These are phyloP conservation scores for Pygoscelis antarcticus DNA, from an alignment of 2,113 vertebrate species.

Conservation along the genomic window DNA sequence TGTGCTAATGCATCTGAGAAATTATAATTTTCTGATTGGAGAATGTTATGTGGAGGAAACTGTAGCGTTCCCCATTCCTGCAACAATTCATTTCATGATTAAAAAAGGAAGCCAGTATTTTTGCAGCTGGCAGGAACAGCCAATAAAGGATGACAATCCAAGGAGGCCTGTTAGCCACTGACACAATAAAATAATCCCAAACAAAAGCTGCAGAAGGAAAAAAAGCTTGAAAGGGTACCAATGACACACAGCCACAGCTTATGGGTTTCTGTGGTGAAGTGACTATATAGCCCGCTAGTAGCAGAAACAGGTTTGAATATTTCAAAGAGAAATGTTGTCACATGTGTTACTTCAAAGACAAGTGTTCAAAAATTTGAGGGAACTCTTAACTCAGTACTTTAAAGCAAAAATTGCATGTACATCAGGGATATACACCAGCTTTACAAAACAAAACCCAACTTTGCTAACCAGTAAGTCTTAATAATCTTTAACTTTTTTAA, in stretches of 20 bases:
- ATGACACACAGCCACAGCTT: background rate
- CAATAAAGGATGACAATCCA: slow-evolving; percentile 57
- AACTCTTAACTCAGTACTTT: background rate
- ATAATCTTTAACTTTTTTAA: background rate
- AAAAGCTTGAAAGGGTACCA: background rate
- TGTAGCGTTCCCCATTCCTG: slow-evolving; percentile 31
- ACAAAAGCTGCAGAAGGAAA: slow-evolving; percentile 13
- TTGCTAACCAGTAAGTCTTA: background rate
- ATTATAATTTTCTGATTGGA: slow-evolving; percentile 58
- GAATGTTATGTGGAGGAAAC: slow-evolving; percentile 58
- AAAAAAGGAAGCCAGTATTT: slow-evolving; percentile 57
- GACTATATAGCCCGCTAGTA: background rate
- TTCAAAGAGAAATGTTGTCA: background rate
- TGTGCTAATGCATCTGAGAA: slow-evolving; percentile 63
- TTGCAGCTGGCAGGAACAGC: slow-evolving; percentile 58
- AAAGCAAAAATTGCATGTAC: background rate
- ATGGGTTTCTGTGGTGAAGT: background rate
- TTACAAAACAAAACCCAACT: background rate
- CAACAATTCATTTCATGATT: slow-evolving; percentile 65
- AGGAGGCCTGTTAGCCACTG: slow-evolving; percentile 45
- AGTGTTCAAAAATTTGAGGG: background rate
- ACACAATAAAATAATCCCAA: slow-evolving; percentile 35
- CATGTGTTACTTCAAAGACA: background rate
- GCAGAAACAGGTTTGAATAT: background rate
- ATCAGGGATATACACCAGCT: background rate